Evolutionary conservation across 2,888 invertebrate genomes (phyloP), one percentile per base, ranked within the genome.

Genomic region (Himalopsyche japonica): DNA sequence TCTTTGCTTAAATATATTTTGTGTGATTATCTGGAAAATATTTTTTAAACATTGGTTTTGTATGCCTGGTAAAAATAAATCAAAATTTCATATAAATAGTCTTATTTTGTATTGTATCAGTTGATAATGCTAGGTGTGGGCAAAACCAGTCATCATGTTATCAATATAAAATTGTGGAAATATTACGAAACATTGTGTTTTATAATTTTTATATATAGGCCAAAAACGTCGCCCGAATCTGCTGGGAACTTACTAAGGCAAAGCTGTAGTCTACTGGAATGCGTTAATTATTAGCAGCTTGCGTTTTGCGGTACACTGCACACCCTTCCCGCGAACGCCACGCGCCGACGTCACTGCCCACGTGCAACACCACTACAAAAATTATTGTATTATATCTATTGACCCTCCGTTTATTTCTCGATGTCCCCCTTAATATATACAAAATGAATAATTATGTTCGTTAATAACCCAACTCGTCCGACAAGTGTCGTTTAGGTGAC

Each of bases 201-300:
- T 32, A 37, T 7, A n/a, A n/a, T 7, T 37, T 37, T 8, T 6
- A 18, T 49, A n/a, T 20, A 49, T 18, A 18, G 49, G 49, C 49
- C 49, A 20, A 18, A 1, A 64, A 64, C 27, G 12, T 30, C 27
- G 24, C 30, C 6, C 70, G 27, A 70, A 24, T 15, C 70, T 70
- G 27, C 3, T 30, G 30, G 5, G 3, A 27, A 12, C 27, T n/a
- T 30, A 57, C 20, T 10, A 20, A n/a, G 57, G 57, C 57, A 70
- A 70, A 70, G 70, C 70, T 70, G 70, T 15, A 27, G 70, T 70
- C 70, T 15, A 30, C 27, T 27, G 70, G 70, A 70, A 70, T 70
- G 70, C 70, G 27, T 70, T 70, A 30, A 70, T 78, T 83, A 76
- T 80, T 80, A 84, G 81, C 84, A 84, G 84, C 84, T 84, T 84